Evolutionary conservation across 2,113 vertebrate species (phyloP), one percentile per base, ranked within the genome.

Genomic region (Dromiciops gliroides): DNA sequence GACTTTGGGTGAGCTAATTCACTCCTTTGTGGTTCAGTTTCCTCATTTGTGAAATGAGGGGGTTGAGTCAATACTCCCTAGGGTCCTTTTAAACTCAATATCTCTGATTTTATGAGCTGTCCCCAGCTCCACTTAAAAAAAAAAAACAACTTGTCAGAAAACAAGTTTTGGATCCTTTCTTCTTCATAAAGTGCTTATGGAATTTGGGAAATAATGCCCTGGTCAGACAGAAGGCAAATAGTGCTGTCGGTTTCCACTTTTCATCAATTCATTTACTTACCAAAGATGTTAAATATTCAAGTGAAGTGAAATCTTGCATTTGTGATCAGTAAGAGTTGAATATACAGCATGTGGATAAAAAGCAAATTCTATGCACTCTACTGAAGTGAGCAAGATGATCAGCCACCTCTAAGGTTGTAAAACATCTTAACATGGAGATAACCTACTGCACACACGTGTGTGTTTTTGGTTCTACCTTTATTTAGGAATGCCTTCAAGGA

Each of bases 261-360:
- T 83, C 19, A 83, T 83, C 16, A 44, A 83, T 6, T 83, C 19
- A 83, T 83, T 83, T 19, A 83, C n/a, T 83, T 83, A 22, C 37
- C 16, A 83, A 83, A 83, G 67, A 83, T 83, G 23, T 44, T 44
- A 83, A 44, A 44, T 83, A 83, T 44, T 44, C 67, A 83, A 83
- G n/a, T 83, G n/a, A 44, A 44, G 67, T 83, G 67, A 44, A 83
- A 83, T 44, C 37, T 83, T 83, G 16, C n/a, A 83, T 44, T 83
- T 83, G 67, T 83, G 16, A 83, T 44, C 67, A 23, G 5, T 83
- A 19, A 83, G n/a, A 83, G 67, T 6, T 8, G 44, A 83, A 7
- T 83, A 0, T 44, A 44, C 4, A 44, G 16, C 19, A 22, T 0
- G 2, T 83, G 19, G n/a, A 0, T 75, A 23, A 44, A 3, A 44